Evolutionary conservation across 2,888 invertebrate species (phyloP).

Genomic region (Scaptomyza caliginosa): DNA sequence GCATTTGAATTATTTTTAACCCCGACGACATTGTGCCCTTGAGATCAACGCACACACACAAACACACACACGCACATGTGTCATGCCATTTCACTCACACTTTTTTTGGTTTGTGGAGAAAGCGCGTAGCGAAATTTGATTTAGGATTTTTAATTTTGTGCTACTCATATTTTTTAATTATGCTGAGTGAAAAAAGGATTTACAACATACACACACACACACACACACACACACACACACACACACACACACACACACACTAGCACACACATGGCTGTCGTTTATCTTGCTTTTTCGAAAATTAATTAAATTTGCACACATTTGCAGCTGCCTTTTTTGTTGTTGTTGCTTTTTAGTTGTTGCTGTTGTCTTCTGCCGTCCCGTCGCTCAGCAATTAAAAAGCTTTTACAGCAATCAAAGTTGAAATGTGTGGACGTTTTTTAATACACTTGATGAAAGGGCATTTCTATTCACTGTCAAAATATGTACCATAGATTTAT

Average conservation of each 20-base stretch:
- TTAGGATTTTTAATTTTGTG: conserved; percentile 80
- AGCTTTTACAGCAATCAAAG: conserved; percentile 77
- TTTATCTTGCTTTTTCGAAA: conserved; percentile 68
- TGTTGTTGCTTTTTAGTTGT: conserved; percentile 4
- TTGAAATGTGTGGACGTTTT: conserved; percentile 56
- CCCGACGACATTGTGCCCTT: conserved; percentile 81
- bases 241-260: conserved; percentile 18
- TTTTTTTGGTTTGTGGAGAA: conserved; percentile 22
- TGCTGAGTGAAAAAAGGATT: conserved; percentile 75
- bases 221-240: conserved; percentile 33
- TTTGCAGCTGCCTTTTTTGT: conserved; percentile 63
- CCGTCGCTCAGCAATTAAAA: conserved; percentile 69
- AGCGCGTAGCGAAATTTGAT: conserved; percentile 70
- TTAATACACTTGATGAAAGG: conserved; percentile 1
- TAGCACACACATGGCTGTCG: conserved; percentile 28
- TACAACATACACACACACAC: conserved; percentile 43
- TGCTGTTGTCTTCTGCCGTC: conserved; percentile 12
- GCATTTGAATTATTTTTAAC: conserved; percentile 80
- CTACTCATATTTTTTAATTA: conserved; percentile 80
- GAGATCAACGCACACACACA: conserved; percentile 64
- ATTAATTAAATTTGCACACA: conserved; percentile 80
- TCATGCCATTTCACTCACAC: conserved; percentile 22
- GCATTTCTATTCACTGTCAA: neutral
- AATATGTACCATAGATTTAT: no score
- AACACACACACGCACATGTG: conserved; percentile 23